Conservation (phyloP, 2,797 vertebrate species). For the Allobates femoralis region DNA sequence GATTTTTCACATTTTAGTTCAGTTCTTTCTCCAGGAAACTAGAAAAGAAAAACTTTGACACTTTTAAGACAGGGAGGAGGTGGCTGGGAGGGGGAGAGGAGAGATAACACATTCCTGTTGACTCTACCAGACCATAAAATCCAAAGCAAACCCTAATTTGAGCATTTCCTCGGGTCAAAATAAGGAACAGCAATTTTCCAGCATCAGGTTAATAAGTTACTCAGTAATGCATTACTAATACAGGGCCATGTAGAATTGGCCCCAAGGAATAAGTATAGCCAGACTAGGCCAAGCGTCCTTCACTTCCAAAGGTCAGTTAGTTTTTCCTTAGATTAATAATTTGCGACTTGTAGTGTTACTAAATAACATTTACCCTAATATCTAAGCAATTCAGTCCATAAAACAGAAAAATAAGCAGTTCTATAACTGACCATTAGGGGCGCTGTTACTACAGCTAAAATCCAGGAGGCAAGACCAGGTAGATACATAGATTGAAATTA, state of each 20-base stretch:
- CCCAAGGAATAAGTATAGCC: not conserved
- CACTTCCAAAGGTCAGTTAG: not conserved
- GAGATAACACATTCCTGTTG: not conserved
- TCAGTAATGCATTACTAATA: not conserved
- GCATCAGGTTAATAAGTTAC: conserved; percentile 46
- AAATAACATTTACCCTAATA: not conserved
- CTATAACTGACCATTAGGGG: not conserved
- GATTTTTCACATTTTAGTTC: not conserved
- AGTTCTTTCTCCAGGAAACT: not conserved
- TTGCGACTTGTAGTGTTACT: not conserved
- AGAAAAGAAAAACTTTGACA: not conserved
- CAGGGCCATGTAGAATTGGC: not conserved
- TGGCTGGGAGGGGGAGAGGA: not conserved
- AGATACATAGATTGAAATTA: not conserved
- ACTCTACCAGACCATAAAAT: conserved; percentile 1
- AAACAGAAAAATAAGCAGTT: not conserved
- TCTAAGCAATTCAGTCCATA: not conserved
- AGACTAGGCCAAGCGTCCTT: not conserved
- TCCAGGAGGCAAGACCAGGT: not conserved
- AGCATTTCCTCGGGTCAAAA: conserved; percentile 50
- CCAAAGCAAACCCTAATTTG: not conserved
- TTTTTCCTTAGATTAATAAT: not conserved
- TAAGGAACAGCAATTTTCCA: conserved; percentile 9
- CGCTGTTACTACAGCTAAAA: not conserved
- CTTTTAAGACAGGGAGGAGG: not conserved